Percentiles rank a stretch among this genome's conserved stretches.
Conservation (phyloP, 2,113 vertebrate genomes). For the Cavia porcellus region DNA sequence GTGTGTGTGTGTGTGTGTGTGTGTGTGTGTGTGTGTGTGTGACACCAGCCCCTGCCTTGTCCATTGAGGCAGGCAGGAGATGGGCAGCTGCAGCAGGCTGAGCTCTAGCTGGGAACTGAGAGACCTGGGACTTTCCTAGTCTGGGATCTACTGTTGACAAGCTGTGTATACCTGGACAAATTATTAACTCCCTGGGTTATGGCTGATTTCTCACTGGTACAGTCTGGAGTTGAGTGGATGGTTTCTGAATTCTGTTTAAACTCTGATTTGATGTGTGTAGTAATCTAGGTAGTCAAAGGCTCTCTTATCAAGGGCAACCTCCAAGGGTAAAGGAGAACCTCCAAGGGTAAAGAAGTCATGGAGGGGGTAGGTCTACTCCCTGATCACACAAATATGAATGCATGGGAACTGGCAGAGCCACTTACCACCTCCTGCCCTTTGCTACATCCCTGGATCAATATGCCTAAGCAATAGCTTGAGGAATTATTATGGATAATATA, state of each 20-base stretch:
- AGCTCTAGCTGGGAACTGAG: neutral
- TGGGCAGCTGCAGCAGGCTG: neutral
- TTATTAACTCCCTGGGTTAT: neutral
- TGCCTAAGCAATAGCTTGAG: neutral
- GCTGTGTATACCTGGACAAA: neutral
- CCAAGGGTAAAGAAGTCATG: neutral
- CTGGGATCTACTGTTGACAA: neutral
- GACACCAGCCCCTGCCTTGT: neutral
- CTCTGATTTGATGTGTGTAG: conserved; percentile 7
- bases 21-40: no score
- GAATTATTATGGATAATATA: neutral
- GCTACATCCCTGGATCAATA: neutral
- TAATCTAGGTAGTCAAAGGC: conserved; percentile 10
- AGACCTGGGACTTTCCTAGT: neutral
- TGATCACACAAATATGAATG: neutral
- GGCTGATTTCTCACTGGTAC: neutral
- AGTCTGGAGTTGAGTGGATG: neutral
- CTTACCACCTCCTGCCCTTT: neutral
- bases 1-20: no score
- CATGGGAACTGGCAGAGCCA: neutral
- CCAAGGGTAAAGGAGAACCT: neutral
- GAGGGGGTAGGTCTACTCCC: neutral
- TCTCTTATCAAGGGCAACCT: neutral
- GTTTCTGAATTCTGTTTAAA: neutral
- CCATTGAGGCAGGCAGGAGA: conserved; percentile 21